These are phyloP conservation scores for Atractosteus spatula DNA, from an alignment of 2,113 vertebrate genomes.

Conservation along the genomic window DNA sequence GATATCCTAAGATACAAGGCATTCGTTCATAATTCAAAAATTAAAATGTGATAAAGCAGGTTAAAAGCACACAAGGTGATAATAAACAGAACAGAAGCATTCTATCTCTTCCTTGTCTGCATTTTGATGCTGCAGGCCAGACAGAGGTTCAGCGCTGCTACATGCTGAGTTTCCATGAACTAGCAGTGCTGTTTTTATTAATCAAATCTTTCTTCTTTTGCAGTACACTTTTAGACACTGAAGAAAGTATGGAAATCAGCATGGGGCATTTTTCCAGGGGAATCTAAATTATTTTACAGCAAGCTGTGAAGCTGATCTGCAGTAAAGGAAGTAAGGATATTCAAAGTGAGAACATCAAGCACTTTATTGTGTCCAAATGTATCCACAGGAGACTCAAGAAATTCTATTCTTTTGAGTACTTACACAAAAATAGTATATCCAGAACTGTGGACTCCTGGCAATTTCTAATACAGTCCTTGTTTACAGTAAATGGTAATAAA, in stretches of 20 bases:
- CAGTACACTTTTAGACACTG: conserved; percentile 38
- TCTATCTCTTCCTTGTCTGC: conserved; percentile 46
- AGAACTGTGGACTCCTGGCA: not conserved
- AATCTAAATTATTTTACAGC: conserved; percentile 60
- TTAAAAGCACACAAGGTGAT: conserved; percentile 26
- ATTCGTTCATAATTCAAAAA: not conserved
- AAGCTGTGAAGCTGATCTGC: conserved; percentile 53
- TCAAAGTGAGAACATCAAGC: conserved; percentile 42
- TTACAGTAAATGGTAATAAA: not conserved
- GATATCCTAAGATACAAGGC: too few species aligned
- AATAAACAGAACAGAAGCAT: conserved; percentile 35
- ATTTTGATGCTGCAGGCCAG: conserved; percentile 47
- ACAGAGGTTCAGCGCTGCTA: conserved; percentile 49
- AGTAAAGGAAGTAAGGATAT: conserved; percentile 35
- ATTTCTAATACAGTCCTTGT: not conserved
- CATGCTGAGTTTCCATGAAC: conserved; percentile 51
- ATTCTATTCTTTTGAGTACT: conserved; percentile 26
- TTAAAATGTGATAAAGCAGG: conserved; percentile 37
- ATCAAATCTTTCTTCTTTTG: conserved; percentile 22
- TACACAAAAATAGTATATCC: conserved; percentile 12
- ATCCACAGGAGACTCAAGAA: conserved; percentile 34
- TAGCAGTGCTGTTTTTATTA: conserved; percentile 48
- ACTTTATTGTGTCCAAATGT: conserved; percentile 55
- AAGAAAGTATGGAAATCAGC: conserved; percentile 67
- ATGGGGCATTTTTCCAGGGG: conserved; percentile 48